phyloP scores from a whole-genome alignment of 2,113 vertebrate species.

The Lepisosteus oculatus region DNA sequence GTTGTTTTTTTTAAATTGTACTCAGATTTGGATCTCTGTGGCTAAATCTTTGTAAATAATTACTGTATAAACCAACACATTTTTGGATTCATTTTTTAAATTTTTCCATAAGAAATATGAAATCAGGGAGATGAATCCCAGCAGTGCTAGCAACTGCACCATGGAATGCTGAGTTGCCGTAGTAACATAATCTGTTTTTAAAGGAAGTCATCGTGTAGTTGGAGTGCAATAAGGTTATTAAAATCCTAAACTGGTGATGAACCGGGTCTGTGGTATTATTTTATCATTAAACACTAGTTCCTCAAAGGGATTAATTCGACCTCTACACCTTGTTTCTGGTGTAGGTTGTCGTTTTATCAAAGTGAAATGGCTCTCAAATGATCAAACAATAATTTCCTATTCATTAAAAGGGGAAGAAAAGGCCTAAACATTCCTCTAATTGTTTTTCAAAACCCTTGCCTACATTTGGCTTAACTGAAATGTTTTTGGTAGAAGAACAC shows the following conservation, averaged over 20 bases:
- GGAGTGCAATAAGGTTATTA: slow-evolving; percentile 16
- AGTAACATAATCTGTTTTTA: slow-evolving; percentile 62
- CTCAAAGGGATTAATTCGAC: slow-evolving; percentile 14
- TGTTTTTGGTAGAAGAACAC: no score
- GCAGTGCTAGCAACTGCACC: slow-evolving; percentile 55
- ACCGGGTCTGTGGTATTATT: slow-evolving; percentile 25
- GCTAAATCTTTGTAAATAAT: no score
- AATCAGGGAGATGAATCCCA: slow-evolving; percentile 39
- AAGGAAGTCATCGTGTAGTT: slow-evolving; percentile 28
- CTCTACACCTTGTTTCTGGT: slow-evolving; percentile 10
- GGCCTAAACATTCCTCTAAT: no score
- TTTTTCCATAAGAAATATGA: slow-evolving; percentile 12
- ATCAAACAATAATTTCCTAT: no score
- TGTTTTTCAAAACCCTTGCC: no score
- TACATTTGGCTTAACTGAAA: no score
- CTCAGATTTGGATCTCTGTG: no score
- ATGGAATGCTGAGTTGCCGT: slow-evolving; percentile 55
- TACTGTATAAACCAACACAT: no score
- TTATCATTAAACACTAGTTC: slow-evolving; percentile 14
- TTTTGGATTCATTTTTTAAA: not conserved
- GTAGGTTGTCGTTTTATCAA: slow-evolving; percentile 11
- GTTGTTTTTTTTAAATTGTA: no score
- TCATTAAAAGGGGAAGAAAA: no score
- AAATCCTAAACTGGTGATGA: slow-evolving; percentile 16
- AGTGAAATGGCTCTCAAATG: not conserved